Conservation (phyloP, 2,888 invertebrate species). For the Ditylenchus weischeri region DNA sequence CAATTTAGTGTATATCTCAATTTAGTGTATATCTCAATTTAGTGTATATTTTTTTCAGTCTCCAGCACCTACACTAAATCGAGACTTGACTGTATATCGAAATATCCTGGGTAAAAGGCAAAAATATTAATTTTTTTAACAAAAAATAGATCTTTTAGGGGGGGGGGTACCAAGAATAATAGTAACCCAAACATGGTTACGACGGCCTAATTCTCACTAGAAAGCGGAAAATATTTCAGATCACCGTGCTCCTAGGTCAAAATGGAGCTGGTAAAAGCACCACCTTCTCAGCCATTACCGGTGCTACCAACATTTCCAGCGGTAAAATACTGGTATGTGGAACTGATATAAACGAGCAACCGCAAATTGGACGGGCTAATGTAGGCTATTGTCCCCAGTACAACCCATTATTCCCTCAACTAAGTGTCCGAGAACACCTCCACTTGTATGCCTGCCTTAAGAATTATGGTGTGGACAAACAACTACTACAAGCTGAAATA, state of each 20-base stretch:
- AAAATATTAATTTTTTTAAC: too few species aligned
- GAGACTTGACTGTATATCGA: too few species aligned
- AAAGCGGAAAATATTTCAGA: conserved; percentile 22
- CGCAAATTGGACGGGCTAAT: conserved; percentile 36
- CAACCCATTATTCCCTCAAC: conserved; percentile 49
- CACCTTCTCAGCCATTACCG: conserved; percentile 41
- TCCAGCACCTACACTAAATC: too few species aligned
- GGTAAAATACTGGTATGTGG: conserved; percentile 44
- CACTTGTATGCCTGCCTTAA: conserved; percentile 48
- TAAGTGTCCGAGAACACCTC: conserved; percentile 55
- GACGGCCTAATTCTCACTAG: too few species aligned
- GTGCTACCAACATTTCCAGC: conserved; percentile 44
- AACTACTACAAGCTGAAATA: conserved; percentile 29
- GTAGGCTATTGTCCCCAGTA: conserved; percentile 50
- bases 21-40: too few species aligned
- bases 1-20: too few species aligned
- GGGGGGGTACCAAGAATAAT: too few species aligned
- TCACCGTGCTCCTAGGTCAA: conserved; percentile 56
- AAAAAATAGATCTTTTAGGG: too few species aligned
- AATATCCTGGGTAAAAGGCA: too few species aligned
- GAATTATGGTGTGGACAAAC: conserved; percentile 22
- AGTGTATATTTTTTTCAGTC: too few species aligned
- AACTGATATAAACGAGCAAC: conserved; percentile 34
- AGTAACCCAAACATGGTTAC: too few species aligned
- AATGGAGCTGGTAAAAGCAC: conserved; percentile 50